Conservation (phyloP, 2,888 invertebrate species). For the Ectemnius lituratus region DNA sequence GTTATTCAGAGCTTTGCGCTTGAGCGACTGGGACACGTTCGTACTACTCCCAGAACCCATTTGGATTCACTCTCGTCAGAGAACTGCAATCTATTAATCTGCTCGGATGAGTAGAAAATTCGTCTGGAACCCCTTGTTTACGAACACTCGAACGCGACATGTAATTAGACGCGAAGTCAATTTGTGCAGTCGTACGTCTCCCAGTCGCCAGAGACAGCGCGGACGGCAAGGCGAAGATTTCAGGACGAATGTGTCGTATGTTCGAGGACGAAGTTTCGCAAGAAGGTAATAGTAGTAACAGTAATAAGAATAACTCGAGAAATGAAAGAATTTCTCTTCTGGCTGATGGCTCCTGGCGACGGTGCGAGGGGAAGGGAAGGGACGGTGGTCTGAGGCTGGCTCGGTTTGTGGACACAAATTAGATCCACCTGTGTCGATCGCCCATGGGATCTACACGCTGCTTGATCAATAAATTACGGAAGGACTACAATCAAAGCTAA, state of each 20-base stretch:
- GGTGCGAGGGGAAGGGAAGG: slow-evolving; percentile 67
- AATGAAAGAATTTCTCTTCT: slow-evolving; percentile 46
- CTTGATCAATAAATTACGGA: background rate
- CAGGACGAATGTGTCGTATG: slow-evolving; percentile 54
- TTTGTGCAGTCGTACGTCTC: slow-evolving; percentile 6
- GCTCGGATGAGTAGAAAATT: background rate
- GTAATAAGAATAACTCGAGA: slow-evolving; percentile 35
- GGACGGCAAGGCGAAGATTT: slow-evolving; percentile 65
- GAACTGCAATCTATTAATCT: background rate
- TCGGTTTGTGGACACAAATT: slow-evolving; percentile 74
- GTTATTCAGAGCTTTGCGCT: slow-evolving; percentile 49
- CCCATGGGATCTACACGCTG: slow-evolving; percentile 6
- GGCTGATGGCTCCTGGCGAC: slow-evolving; percentile 48
- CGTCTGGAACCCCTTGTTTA: background rate
- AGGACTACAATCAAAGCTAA: background rate
- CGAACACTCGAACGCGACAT: background rate
- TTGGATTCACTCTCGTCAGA: background rate
- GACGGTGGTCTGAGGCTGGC: slow-evolving; percentile 75
- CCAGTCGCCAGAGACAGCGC: slow-evolving; percentile 54
- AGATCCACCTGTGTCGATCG: slow-evolving; percentile 66
- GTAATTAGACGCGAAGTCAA: background rate
- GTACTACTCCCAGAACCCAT: background rate
- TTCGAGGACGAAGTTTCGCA: slow-evolving; percentile 41
- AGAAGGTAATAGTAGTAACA: slow-evolving; percentile 40
- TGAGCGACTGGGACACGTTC: slow-evolving; percentile 37